These are phyloP conservation scores for Pogonomyrmex barbatus DNA, from an alignment of 1,140 invertebrate species.

Conservation along the genomic window DNA sequence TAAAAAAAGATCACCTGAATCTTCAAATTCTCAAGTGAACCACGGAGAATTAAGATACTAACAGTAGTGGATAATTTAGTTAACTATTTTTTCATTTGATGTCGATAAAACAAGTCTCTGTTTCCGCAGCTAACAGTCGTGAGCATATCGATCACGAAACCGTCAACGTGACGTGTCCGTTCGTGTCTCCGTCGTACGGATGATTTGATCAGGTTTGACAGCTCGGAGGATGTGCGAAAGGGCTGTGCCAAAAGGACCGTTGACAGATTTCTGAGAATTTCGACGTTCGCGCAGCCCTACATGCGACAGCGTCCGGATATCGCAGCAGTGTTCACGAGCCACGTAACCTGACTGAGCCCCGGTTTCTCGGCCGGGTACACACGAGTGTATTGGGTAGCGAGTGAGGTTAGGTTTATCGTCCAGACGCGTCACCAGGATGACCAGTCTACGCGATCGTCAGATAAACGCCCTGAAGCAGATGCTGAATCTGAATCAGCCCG, in stretches of 20 bases:
- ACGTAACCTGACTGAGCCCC: not conserved
- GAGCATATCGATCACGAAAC: not conserved
- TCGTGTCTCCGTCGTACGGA: not conserved
- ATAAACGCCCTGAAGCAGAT: slow-evolving; percentile 96
- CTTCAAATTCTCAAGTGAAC: no score
- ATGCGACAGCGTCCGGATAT: slow-evolving; percentile 13
- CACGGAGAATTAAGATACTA: not conserved
- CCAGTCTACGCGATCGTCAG: slow-evolving; percentile 91
- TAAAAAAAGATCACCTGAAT: not conserved
- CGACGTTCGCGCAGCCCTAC: not conserved
- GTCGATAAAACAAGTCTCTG: not conserved
- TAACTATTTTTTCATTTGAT: not conserved
- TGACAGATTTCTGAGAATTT: slow-evolving; percentile 24
- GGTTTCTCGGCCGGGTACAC: not conserved
- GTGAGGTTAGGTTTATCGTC: slow-evolving; percentile 40
- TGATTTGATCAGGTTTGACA: slow-evolving; percentile 14
- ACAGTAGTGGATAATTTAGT: not conserved
- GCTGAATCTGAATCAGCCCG: slow-evolving; percentile 95
- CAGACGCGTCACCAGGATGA: slow-evolving; percentile 85
- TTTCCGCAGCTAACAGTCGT: not conserved
- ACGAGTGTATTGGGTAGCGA: not conserved
- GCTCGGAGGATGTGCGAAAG: not conserved
- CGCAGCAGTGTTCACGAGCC: slow-evolving; percentile 10
- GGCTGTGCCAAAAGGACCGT: not conserved
- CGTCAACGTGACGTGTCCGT: slow-evolving; percentile 28